phyloP scores from a whole-genome alignment of 2,888 invertebrate species.

The Diaphora mendica region DNA sequence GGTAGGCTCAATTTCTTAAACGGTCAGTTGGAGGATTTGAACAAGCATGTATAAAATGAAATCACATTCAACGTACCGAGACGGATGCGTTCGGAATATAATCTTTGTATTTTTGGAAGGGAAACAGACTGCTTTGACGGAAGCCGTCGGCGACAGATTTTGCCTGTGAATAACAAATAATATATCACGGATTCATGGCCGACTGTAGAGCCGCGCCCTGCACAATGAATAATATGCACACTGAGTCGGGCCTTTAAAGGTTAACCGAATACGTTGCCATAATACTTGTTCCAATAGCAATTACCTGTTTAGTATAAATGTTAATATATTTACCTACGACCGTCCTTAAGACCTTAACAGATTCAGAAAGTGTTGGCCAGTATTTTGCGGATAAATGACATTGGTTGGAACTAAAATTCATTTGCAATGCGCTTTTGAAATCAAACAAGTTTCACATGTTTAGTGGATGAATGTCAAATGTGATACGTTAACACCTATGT shows the following conservation, averaged over 20 bases:
- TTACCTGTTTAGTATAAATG: conserved; percentile 6
- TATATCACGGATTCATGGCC: conserved; percentile 74
- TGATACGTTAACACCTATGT: background rate
- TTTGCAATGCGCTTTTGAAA: background rate
- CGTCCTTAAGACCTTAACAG: background rate
- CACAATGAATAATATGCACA: conserved; percentile 55
- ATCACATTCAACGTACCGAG: conserved; percentile 64
- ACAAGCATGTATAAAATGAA: conserved; percentile 64
- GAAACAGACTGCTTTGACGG: conserved; percentile 71
- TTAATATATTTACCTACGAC: background rate
- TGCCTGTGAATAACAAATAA: conserved; percentile 72
- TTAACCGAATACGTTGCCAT: conserved; percentile 67
- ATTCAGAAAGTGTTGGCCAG: background rate
- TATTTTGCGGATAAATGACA: background rate
- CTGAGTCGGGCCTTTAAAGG: conserved; percentile 67
- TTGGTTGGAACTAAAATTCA: background rate
- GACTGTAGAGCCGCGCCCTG: conserved; percentile 56
- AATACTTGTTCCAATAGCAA: conserved; percentile 58
- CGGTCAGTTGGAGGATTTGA: conserved; percentile 55
- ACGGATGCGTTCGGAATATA: conserved; percentile 73
- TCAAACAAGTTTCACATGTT: background rate
- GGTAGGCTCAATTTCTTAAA: conserved; percentile 44
- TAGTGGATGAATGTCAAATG: background rate
- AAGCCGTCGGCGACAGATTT: conserved; percentile 74
- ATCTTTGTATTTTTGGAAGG: conserved; percentile 76